Evolutionary conservation across 2,888 invertebrate genomes (phyloP), one percentile per base, ranked within the genome.

Genomic region (Gryllus longicercus): DNA sequence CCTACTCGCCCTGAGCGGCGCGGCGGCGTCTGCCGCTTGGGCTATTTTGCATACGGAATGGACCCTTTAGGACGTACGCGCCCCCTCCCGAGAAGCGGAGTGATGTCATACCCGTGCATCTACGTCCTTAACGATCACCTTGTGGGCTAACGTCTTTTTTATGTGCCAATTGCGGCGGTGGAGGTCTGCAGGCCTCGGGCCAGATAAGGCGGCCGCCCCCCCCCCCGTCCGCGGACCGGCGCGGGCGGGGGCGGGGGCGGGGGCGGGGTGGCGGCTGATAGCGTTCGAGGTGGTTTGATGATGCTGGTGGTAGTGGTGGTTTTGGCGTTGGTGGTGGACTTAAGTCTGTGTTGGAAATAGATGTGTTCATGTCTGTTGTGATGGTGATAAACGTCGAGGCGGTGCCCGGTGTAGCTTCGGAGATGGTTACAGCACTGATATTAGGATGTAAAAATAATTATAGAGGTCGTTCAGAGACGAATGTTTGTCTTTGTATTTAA

Each of bases 121-220:
- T 16, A 14, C 63, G 63, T 63, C n/a, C 63, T 63, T 63, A 63
- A 63, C 63, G 63, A 63, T 63, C n/a, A 63, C 63, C 63, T 63
- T 63, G 63, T 14, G 63, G n/a, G 63, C 63, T 63, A 63, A 63
- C 63, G 63, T 63, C 63, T 63, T 63, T 63, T 63, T 63, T 63
- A 63, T 63, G 63, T 18, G 63, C n/a, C 63, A n/a, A 63, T 63
- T 63, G 38, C 38, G 11, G 63, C 63, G 63, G 63, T 1, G 63
- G n/a, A n/a, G 63, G n/a, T 63, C 16, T n/a, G 63, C 14, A 4
- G 38, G 38, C 38, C 38, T 38, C 38, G 38, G 38, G 38, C 38
- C 38, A 38, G 38, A 38, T 38, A 38, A 38, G 38, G 38, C 38
- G 38, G 0, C 38, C 38, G 38, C 8, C 38, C 38, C 0, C 8